Conservation (phyloP, 2,888 invertebrate genomes). For the Melanophora roralis region DNA sequence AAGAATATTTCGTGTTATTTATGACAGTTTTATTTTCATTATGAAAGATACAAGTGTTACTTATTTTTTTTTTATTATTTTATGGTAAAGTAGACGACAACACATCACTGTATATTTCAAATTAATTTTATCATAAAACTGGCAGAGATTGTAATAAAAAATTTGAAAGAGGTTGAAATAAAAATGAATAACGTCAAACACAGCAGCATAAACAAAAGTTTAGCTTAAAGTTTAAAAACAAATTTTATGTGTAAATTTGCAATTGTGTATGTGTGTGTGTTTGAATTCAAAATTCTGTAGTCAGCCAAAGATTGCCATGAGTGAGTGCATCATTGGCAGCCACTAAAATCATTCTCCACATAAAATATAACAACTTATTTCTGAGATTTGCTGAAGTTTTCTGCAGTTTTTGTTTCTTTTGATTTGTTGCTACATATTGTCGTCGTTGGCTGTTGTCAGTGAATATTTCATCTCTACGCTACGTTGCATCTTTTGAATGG, state of each 20-base stretch:
- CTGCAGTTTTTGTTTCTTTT: conserved; percentile 39
- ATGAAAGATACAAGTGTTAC: conserved; percentile 64
- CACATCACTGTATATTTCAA: conserved; percentile 45
- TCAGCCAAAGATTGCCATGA: conserved; percentile 45
- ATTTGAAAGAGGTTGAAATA: background rate
- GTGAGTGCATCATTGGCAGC: conserved; percentile 61
- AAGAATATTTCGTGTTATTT: conserved; percentile 63
- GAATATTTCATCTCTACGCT: conserved; percentile 56
- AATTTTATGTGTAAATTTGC: conserved; percentile 4
- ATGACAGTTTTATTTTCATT: conserved; percentile 58
- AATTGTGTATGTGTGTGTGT: background rate
- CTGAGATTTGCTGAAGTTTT: background rate
- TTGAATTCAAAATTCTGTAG: conserved; percentile 24
- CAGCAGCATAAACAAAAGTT: conserved; percentile 47
- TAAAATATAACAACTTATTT: conserved; percentile 53
- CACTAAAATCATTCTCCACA: conserved; percentile 54
- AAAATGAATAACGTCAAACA: conserved; percentile 46
- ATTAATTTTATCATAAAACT: conserved; percentile 60
- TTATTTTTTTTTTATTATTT: conserved; percentile 36
- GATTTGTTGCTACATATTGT: conserved; percentile 23
- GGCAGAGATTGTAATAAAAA: conserved; percentile 55
- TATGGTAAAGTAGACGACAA: conserved; percentile 52
- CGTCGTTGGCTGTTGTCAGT: conserved; percentile 2
- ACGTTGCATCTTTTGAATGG: conserved; percentile 60
- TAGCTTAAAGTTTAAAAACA: conserved; percentile 46